Evolutionary conservation across 2,888 invertebrate genomes (phyloP).

Genomic region (Drosophila rellima): DNA sequence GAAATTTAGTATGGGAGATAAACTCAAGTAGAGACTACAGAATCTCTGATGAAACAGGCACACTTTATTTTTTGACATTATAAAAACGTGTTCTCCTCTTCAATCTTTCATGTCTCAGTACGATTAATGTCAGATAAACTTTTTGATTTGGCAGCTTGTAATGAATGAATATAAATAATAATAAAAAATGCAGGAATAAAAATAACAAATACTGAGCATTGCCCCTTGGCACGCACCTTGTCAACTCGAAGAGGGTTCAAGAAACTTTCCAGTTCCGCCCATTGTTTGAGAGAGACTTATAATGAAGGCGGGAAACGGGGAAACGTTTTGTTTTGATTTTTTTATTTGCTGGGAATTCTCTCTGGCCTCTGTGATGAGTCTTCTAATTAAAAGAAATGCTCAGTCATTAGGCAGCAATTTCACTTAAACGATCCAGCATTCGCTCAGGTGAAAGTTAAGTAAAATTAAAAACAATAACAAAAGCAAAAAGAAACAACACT

Average conservation of each 20-base stretch:
- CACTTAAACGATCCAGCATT: conserved; percentile 61
- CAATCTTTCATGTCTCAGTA: conserved; percentile 34
- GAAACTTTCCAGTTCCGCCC: conserved; percentile 58
- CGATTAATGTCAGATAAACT: conserved; percentile 49
- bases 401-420: conserved; percentile 77
- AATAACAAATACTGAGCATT: conserved; percentile 27
- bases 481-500: conserved; percentile 24
- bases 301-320: neutral
- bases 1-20: neutral
- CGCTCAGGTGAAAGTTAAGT: conserved; percentile 70
- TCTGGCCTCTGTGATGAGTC: conserved; percentile 56
- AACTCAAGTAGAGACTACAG: neutral
- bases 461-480: conserved; percentile 25
- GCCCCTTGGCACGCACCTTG: conserved; percentile 55
- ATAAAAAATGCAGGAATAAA: conserved; percentile 19
- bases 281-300: conserved; percentile 29
- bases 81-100: conserved; percentile 32
- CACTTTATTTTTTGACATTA: conserved; percentile 5
- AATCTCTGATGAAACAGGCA: neutral
- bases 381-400: conserved; percentile 77
- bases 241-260: conserved; percentile 54
- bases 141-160: conserved; percentile 27
- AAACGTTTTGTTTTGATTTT: conserved; percentile 26
- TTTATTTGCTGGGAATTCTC: conserved; percentile 45
- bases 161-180: conserved; percentile 41